Base-by-base conservation (phyloP, 2,797 vertebrate species). In the Coregonus sp. region DNA sequence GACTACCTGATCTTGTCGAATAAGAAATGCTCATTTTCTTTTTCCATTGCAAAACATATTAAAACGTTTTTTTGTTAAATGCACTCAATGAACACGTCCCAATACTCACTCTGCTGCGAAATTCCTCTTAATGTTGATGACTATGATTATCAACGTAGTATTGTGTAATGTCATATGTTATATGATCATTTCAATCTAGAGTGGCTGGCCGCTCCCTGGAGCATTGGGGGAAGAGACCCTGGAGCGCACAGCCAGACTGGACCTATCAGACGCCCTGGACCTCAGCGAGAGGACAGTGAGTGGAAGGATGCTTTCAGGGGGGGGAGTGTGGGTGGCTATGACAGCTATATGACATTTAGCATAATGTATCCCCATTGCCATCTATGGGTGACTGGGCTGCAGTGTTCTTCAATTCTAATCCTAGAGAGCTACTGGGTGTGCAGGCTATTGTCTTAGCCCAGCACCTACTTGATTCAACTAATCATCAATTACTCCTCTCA, bases 231-330 rank as follows among this genome's bases (percentile, higher is more conserved):
- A 81, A 0, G 11, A 56, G 9, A 35, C 80, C 5, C 1, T 80
- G 0, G 89, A 88, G 5, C 88, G 83, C 59, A 72, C 80, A 0
- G 75, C 4, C 0, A 88, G 80, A 50, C 71, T 74, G 50, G 91
- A 91, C 40, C 7, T 71, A 72, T 73, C 80, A 0, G 92, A 94
- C 1, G 86, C 59, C 1, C 75, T 88, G 11, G 93, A 94, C 3
- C 82, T 94, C 2, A 87, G 93, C 0, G 94, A 96, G 82, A 87
- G 86, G 78, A 93, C 93, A 88, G 95, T 96, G 86, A 0, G 91
- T 89, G 12, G 67, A 50, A 16, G 33, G 47, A 47, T 18, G 3
- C n/a, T 51, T 9, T 63, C 4, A 15, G 29, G 29, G 33, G 65
- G 4, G 65, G 4, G 14, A 25, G 70, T 31, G 50, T 54, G 29